A percentile compares a stretch with the other conserved stretches of the same genome.
Conservation (phyloP, 2,113 vertebrate species). For the Thunnus maccoyii region DNA sequence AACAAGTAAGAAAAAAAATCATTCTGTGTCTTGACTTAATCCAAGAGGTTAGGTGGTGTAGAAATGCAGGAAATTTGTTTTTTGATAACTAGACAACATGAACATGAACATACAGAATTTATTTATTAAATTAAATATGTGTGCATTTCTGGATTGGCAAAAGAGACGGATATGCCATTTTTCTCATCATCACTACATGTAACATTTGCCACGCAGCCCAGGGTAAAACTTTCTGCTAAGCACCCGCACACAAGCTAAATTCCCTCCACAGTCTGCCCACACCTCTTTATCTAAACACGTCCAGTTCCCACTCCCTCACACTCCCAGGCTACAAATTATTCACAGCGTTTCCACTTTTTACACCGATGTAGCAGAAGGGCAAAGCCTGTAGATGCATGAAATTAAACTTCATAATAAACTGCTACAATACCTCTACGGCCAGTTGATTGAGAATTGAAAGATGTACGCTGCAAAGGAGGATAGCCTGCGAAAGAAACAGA, state of each 20-base stretch:
- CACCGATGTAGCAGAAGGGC: slow-evolving; percentile 38
- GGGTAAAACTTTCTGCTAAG: slow-evolving; percentile 30
- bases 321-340: slow-evolving; percentile 61
- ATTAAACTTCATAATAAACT: slow-evolving; percentile 29
- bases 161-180: background rate
- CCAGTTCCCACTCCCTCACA: slow-evolving; percentile 60
- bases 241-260: slow-evolving; percentile 42
- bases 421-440: slow-evolving; percentile 72
- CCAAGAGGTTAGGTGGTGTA: too few species aligned
- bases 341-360: slow-evolving; percentile 48
- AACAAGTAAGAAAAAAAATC: too few species aligned
- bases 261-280: slow-evolving; percentile 55
- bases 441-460: slow-evolving; percentile 64
- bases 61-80: too few species aligned
- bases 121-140: background rate
- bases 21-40: too few species aligned
- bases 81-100: too few species aligned
- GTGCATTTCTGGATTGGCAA: background rate
- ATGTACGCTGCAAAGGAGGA: slow-evolving; percentile 65
- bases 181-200: slow-evolving; percentile 17
- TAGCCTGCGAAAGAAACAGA: slow-evolving; percentile 72
- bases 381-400: slow-evolving; percentile 19
- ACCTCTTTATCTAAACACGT: slow-evolving; percentile 58
- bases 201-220: slow-evolving; percentile 4
- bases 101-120: background rate